These are phyloP conservation scores for Pantala flavescens DNA, from an alignment of 1,140 invertebrate genomes.

Conservation along the genomic window DNA sequence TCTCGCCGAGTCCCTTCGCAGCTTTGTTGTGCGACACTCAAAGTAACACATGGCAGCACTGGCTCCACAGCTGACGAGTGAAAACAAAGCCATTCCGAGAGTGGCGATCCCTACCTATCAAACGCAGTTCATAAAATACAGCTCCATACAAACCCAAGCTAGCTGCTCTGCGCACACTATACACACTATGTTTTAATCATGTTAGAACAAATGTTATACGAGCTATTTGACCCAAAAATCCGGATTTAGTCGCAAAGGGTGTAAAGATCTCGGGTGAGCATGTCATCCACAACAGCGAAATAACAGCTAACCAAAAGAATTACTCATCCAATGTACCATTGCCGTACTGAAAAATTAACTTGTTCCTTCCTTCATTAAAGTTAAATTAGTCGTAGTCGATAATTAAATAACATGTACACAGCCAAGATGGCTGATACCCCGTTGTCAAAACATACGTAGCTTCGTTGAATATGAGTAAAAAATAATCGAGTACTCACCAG, in stretches of 20 bases:
- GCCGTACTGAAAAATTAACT: background rate
- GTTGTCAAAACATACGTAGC: slow-evolving; percentile 6
- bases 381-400: background rate
- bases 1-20: background rate
- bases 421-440: background rate
- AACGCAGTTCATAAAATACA: background rate
- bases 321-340: background rate
- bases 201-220: background rate
- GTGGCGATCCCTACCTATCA: background rate
- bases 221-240: background rate
- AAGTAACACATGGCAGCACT: slow-evolving; percentile 8
- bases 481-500: background rate
- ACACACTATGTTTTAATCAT: background rate
- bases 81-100: slow-evolving; percentile 9
- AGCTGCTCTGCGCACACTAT: background rate
- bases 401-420: slow-evolving; percentile 8
- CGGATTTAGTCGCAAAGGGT: background rate
- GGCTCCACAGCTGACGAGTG: slow-evolving; percentile 1
- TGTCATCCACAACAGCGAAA: background rate
- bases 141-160: background rate
- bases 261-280: background rate
- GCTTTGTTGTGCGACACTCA: slow-evolving; percentile 7
- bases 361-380: background rate
- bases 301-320: background rate
- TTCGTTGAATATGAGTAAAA: background rate